Conservation (phyloP, 2,888 invertebrate genomes). For the Cryptops parisi region DNA sequence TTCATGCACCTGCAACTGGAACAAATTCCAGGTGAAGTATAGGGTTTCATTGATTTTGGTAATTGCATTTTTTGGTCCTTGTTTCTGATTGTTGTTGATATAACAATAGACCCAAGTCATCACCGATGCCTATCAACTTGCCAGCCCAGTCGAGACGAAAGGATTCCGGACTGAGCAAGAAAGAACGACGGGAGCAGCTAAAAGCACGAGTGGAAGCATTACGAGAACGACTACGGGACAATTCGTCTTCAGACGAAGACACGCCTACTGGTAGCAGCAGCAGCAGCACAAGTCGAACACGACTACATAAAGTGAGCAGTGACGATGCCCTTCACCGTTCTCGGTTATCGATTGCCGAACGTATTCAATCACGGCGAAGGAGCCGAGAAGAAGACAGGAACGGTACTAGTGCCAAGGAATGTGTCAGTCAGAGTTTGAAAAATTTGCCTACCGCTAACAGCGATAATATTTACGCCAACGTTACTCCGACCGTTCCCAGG, state of each 20-base stretch:
- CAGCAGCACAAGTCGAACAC: neutral
- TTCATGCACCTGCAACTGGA: no score
- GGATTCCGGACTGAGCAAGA: slow-evolving; percentile 12
- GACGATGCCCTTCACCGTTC: slow-evolving; percentile 14
- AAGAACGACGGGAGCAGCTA: slow-evolving; percentile 20
- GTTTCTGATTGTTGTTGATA: no score
- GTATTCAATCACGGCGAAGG: neutral
- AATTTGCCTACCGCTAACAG: neutral
- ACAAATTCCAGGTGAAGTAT: no score
- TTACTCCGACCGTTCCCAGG: neutral
- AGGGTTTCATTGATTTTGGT: no score
- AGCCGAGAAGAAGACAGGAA: no score
- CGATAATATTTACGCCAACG: neutral
- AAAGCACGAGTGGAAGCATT: slow-evolving; percentile 23
- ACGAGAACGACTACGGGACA: slow-evolving; percentile 16
- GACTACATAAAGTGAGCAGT: slow-evolving; percentile 8
- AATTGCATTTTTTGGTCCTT: no score
- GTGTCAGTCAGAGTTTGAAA: no score
- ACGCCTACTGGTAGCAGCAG: slow-evolving; percentile 5
- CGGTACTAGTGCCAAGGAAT: no score
- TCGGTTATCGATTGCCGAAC: neutral
- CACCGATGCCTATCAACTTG: no score
- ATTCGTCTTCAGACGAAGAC: slow-evolving; percentile 23
- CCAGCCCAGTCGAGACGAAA: no score
- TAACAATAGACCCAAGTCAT: no score